A percentile compares a stretch with the other conserved stretches of the same genome.
These are phyloP conservation scores for zebrafish (Danio rerio) DNA, from an alignment of 2,113 vertebrate species.

Conservation along the genomic window DNA sequence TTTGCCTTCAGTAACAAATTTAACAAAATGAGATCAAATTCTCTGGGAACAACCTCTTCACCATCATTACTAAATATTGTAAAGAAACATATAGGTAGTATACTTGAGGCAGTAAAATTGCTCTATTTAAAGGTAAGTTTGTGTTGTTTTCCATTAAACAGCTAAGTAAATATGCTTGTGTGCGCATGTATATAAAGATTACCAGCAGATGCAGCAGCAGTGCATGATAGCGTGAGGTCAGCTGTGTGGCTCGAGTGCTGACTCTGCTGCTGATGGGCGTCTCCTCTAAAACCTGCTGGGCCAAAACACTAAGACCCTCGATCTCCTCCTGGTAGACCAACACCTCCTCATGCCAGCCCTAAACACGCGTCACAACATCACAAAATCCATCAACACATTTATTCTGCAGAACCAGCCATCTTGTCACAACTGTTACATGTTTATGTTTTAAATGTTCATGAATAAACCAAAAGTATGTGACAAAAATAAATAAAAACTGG, in stretches of 20 bases:
- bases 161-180: no score
- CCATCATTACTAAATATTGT: no score
- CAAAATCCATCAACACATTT: neutral
- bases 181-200: neutral
- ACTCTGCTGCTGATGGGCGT: conserved; percentile 82
- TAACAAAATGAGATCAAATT: no score
- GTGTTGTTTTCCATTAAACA: neutral
- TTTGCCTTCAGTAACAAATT: no score
- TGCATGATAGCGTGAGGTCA: conserved; percentile 90
- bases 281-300: conserved; percentile 92
- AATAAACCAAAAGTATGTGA: neutral
- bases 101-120: no score
- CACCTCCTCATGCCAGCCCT: conserved; percentile 90
- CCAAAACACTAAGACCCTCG: conserved; percentile 86
- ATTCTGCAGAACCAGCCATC: neutral
- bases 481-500: no score
- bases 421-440: neutral
- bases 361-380: conserved; percentile 30
- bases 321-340: conserved; percentile 86
- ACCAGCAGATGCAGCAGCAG: conserved; percentile 83
- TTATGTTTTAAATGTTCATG: neutral
- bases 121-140: neutral
- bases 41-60: no score
- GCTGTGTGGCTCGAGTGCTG: conserved; percentile 87
- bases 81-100: no score